Conservation (phyloP, 2,888 invertebrate genomes). For the Parelbella ahira region DNA sequence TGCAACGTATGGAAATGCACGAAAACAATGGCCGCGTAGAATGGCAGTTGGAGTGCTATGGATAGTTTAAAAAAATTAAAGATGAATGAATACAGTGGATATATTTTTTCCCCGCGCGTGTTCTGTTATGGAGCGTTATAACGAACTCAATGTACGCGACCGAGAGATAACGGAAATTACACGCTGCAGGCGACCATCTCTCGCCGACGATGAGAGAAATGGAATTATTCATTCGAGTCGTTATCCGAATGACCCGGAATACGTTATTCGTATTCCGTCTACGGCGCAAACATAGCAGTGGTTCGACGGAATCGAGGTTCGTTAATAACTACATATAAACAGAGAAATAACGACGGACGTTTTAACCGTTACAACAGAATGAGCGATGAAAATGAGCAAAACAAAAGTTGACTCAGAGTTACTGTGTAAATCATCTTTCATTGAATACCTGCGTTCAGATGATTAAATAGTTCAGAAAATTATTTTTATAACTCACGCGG, state of each 20-base stretch:
- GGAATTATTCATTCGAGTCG: conserved; percentile 25
- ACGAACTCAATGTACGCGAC: conserved; percentile 35
- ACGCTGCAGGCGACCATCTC: conserved; percentile 33
- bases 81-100: conserved; percentile 36
- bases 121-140: conserved; percentile 36
- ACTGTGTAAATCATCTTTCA: too few relatives aligned
- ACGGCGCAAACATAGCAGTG: too few relatives aligned
- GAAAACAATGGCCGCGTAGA: conserved; percentile 25
- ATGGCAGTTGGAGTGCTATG: conserved; percentile 11
- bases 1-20: conserved; percentile 24
- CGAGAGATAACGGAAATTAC: conserved; percentile 43
- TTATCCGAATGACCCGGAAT: conserved; percentile 25
- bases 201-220: conserved; percentile 21
- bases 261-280: too few relatives aligned
- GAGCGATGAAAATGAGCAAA: too few relatives aligned
- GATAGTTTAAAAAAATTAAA: conserved; percentile 37
- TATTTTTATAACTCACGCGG: too few relatives aligned
- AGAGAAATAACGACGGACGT: too few relatives aligned
- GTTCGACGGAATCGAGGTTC: too few relatives aligned
- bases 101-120: conserved; percentile 35
- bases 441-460: too few relatives aligned
- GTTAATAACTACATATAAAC: too few relatives aligned
- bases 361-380: too few relatives aligned
- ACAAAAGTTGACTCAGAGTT: too few relatives aligned
- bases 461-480: too few relatives aligned